phyloP scores from a whole-genome alignment of 2,113 vertebrate species.

The Hylia prasina region DNA sequence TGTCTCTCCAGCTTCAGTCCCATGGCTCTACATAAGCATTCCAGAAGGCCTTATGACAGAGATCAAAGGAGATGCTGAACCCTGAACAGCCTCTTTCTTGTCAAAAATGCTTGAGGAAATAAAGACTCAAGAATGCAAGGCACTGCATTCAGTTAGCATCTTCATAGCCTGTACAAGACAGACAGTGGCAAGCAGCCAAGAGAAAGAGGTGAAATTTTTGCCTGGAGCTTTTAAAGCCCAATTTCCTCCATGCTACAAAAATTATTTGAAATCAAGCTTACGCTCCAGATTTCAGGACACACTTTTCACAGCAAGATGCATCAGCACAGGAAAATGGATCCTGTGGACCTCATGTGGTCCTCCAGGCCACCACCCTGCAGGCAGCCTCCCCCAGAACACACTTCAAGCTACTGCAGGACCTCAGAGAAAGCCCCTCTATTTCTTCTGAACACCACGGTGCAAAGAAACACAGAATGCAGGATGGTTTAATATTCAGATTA shows the following conservation, averaged over 20 bases:
- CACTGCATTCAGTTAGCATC: not conserved
- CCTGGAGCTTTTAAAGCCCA: not conserved
- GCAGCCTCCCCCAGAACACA: not conserved
- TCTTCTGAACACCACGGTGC: not conserved
- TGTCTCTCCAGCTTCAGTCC: not conserved
- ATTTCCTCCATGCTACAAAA: not conserved
- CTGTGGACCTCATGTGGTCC: not conserved
- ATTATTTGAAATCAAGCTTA: not conserved
- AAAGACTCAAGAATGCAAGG: not conserved
- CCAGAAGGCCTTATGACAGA: not conserved
- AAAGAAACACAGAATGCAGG: not conserved
- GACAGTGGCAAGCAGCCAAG: not conserved
- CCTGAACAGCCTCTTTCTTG: not conserved
- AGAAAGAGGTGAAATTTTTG: not conserved
- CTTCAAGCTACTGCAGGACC: not conserved
- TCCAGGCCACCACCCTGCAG: not conserved
- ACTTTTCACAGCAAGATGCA: not conserved
- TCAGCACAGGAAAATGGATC: not conserved
- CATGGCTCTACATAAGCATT: not conserved
- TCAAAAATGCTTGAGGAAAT: conserved; percentile 10
- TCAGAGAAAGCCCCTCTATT: not conserved
- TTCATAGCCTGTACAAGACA: not conserved
- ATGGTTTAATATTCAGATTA: not conserved
- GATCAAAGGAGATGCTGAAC: conserved; percentile 11
- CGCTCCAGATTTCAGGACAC: not conserved